Conservation (phyloP, 2,797 vertebrate genomes). For the Acanthurus leucopareius region DNA sequence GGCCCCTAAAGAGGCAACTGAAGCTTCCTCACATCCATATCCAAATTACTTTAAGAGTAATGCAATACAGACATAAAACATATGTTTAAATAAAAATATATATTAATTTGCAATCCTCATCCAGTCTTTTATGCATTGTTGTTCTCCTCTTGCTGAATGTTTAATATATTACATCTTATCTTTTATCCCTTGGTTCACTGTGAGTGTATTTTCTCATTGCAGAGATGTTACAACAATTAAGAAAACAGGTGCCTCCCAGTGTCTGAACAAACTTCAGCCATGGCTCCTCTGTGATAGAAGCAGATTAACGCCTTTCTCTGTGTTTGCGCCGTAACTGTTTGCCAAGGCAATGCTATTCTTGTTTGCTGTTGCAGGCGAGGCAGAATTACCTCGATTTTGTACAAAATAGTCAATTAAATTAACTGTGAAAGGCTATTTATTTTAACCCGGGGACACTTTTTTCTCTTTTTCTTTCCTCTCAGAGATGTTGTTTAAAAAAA, state of each 20-base stretch:
- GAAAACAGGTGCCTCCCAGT: slow-evolving; percentile 63
- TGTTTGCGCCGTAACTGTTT: slow-evolving; percentile 79
- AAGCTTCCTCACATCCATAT: slow-evolving; percentile 5
- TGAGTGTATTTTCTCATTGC: slow-evolving; percentile 38
- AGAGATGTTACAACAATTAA: slow-evolving; percentile 62
- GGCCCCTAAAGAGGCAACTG: neutral
- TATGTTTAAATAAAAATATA: neutral
- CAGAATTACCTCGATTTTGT: slow-evolving; percentile 88
- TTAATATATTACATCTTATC: slow-evolving; percentile 27
- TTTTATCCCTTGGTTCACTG: slow-evolving; percentile 20
- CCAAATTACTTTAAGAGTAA: neutral
- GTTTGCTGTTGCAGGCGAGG: slow-evolving; percentile 84
- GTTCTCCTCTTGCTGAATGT: slow-evolving; percentile 23
- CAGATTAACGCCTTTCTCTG: slow-evolving; percentile 76
- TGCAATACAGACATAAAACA: neutral
- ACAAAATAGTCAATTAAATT: slow-evolving; percentile 91
- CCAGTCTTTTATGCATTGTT: neutral
- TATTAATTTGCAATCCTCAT: neutral
- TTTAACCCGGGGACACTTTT: slow-evolving; percentile 88
- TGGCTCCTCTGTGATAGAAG: slow-evolving; percentile 72
- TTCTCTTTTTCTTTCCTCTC: slow-evolving; percentile 69
- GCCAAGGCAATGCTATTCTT: slow-evolving; percentile 83
- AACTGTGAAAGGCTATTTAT: slow-evolving; percentile 90
- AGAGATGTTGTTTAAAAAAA: slow-evolving; percentile 72
- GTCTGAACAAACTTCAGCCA: slow-evolving; percentile 72